A percentile compares a stretch with the other conserved stretches of the same genome.
phyloP scores from a whole-genome alignment of 2,888 invertebrate species.

The Buathra laborator region DNA sequence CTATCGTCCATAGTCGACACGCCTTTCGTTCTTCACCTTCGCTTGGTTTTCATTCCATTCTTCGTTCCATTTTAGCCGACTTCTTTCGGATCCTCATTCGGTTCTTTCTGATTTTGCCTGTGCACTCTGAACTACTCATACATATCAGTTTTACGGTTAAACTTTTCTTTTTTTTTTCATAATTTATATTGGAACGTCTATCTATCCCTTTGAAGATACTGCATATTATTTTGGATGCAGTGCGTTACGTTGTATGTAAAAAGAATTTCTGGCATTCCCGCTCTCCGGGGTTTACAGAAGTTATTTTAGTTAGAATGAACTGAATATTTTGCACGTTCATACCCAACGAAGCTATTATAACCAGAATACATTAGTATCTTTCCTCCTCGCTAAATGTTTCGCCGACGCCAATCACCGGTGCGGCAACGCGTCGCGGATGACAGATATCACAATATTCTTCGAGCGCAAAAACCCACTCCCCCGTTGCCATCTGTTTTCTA shows the following conservation, averaged over 20 bases:
- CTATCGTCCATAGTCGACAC: conserved; percentile 73
- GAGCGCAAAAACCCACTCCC: background rate
- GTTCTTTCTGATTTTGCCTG: background rate
- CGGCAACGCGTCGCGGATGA: background rate
- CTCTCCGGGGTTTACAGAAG: too few relatives aligned
- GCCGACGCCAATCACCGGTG: background rate
- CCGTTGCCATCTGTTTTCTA: conserved; percentile 3
- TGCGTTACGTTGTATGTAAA: too few relatives aligned
- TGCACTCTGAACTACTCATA: too few relatives aligned
- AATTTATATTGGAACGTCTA: too few relatives aligned
- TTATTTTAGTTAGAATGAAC: too few relatives aligned
- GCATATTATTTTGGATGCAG: too few relatives aligned
- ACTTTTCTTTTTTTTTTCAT: too few relatives aligned
- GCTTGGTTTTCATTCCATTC: conserved; percentile 45
- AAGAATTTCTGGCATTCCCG: too few relatives aligned
- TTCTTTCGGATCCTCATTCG: background rate
- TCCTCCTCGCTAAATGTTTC: background rate
- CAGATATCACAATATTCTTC: conserved; percentile 4
- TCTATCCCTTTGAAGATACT: too few relatives aligned
- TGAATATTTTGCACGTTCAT: too few relatives aligned
- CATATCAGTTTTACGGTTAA: too few relatives aligned
- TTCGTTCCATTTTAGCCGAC: conserved; percentile 20
- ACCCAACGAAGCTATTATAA: too few relatives aligned
- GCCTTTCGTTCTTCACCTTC: conserved; percentile 58
- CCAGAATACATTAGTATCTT: background rate